These are phyloP conservation scores for Drosophila micromelanica DNA, from an alignment of 1,140 invertebrate species.

Conservation along the genomic window DNA sequence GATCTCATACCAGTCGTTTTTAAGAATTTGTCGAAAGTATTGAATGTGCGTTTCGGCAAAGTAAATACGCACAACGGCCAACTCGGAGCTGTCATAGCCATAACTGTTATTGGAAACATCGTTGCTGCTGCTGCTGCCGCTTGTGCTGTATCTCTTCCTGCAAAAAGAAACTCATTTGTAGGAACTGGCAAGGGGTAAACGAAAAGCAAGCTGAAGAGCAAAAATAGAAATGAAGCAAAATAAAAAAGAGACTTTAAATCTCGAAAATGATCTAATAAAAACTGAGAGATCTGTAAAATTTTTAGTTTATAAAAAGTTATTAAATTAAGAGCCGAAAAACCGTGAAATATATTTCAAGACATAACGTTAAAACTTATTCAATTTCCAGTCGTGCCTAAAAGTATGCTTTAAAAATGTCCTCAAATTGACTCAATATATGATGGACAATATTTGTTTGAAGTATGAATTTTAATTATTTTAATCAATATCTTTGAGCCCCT, in stretches of 20 bases:
- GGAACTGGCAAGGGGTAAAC: constrained; percentile 31
- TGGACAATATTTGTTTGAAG: background rate
- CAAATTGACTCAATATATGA: background rate
- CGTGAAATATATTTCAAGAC: background rate
- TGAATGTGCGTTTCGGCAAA: constrained; percentile 81
- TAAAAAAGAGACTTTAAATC: background rate
- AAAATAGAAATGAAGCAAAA: background rate
- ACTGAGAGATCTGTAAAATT: background rate
- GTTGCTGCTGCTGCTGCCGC: constrained; percentile 38
- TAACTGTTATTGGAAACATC: constrained; percentile 28
- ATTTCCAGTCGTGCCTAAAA: background rate
- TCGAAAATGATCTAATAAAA: constrained; percentile 1
- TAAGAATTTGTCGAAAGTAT: constrained; percentile 81
- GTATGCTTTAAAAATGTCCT: background rate
- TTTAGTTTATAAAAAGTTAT: background rate
- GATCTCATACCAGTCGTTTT: constrained; percentile 72
- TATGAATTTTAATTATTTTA: background rate
- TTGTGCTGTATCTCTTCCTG: constrained; percentile 54
- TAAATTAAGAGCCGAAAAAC: no score
- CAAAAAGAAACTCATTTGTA: constrained; percentile 69
- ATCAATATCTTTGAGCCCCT: background rate
- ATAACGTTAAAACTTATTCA: background rate
- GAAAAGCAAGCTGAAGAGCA: constrained; percentile 5
- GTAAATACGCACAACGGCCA: constrained; percentile 73
- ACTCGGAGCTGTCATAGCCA: constrained; percentile 37